Evolutionary conservation across 2,797 vertebrate genomes (phyloP).

Genomic region (Calcarius lapponicus): DNA sequence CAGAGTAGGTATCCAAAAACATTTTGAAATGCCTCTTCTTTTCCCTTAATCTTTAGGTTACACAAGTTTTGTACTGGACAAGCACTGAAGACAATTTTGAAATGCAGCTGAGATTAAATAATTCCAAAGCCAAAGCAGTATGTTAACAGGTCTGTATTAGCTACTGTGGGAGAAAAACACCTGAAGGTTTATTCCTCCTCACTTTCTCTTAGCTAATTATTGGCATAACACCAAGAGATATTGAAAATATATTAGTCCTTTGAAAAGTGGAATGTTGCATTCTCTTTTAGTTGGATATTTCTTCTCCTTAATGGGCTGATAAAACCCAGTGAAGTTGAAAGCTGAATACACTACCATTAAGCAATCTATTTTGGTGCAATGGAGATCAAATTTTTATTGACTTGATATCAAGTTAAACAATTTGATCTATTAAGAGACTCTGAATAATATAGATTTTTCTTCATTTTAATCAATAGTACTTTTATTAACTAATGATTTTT

Average conservation of each 20-base stretch:
- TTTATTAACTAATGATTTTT: background rate
- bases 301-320: constrained; percentile 9
- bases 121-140: background rate
- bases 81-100: background rate
- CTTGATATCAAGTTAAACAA: background rate
- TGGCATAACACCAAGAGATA: background rate
- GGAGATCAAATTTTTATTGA: constrained; percentile 12
- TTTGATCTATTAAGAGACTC: background rate
- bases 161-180: background rate
- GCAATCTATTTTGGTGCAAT: background rate
- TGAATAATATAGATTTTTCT: background rate
- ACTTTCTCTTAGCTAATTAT: background rate
- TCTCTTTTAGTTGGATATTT: constrained; percentile 2
- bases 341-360: background rate
- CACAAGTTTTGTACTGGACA: background rate
- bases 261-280: background rate
- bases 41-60: background rate
- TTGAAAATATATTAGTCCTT: constrained; percentile 16
- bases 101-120: background rate
- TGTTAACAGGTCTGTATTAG: background rate
- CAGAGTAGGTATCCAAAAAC: background rate
- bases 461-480: background rate
- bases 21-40: background rate
- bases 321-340: background rate
- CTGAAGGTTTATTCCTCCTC: background rate